Evolutionary conservation across 2,888 invertebrate genomes (phyloP), one percentile per base, ranked within the genome.

Genomic region (Drosophila paramelanica): DNA sequence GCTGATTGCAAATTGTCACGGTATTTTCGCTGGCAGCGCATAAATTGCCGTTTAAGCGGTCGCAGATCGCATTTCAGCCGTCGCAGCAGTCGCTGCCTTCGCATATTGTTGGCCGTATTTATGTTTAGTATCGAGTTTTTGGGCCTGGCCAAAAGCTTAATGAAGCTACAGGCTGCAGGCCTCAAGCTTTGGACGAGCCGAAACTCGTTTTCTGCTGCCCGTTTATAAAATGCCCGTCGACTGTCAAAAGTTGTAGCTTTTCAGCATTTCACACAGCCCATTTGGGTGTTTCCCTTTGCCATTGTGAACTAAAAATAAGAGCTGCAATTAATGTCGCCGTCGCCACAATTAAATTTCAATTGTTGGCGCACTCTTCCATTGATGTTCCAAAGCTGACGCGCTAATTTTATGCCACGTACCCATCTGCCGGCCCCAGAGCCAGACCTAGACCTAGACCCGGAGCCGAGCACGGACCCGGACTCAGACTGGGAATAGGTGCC

Each of bases 1-100:
- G 81, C 77, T 86, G 89, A 88, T 89, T 86, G 89, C 86, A 76
- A 89, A 89, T 88, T 88, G 88, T 88, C 88, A 89, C 84, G 82
- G 88, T 83, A 84, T 86, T 84, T 86, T 78, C 56, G 79, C 88
- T 64, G 81, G 85, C 78, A 80, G 84, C 89, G 78, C 88, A 89
- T 88, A 87, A 88, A 89, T 87, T 84, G 81, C 71, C 77, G 83
- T 84, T 87, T 81, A 87, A 87, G 78, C 79, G 73, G 46, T 55
- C 50, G 14, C 64, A 73, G 68, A 75, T 82, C 72, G 77, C 67
- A 80, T 82, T 78, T 70, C 83, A 67, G 68, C 43, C 62, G 41
- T 53, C 53, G 59, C 41, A 23, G 39, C 5, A 36, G 43, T 39
- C 39, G 25, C 45, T 23, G 45, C 41, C 38, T 47, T 66, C 64